A percentile compares a stretch with the other conserved stretches of the same genome.
These are phyloP conservation scores for Callimorpha dominula DNA, from an alignment of 2,888 invertebrate genomes.

Conservation along the genomic window DNA sequence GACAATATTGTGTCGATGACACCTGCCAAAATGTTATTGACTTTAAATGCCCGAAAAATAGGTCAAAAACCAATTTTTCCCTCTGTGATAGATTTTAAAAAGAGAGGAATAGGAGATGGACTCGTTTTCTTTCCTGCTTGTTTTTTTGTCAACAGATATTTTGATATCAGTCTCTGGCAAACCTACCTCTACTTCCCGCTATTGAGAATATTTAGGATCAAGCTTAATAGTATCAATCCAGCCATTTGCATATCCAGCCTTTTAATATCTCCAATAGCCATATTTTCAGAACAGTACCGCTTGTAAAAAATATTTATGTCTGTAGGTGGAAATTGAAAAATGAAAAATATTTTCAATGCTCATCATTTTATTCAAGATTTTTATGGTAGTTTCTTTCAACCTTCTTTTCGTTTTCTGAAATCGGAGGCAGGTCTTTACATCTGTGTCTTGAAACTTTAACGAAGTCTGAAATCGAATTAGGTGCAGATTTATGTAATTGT, in stretches of 20 bases:
- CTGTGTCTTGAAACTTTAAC: not conserved
- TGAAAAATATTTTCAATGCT: not conserved
- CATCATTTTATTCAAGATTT: not conserved
- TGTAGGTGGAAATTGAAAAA: not conserved
- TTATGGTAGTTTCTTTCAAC: not conserved
- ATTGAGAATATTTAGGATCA: no score
- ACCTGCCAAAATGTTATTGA: not conserved
- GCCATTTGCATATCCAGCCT: no score
- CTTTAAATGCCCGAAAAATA: not conserved
- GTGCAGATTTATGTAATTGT: not conserved
- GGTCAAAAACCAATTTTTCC: not conserved
- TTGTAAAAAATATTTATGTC: not conserved
- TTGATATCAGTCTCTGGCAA: no score
- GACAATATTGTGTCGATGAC: not conserved
- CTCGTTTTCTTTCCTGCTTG: no score
- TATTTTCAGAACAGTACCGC: no score
- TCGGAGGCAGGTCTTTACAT: constrained; percentile 10
- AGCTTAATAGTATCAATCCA: no score
- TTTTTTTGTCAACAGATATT: no score
- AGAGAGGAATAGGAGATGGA: no score
- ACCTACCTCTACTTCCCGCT: no score
- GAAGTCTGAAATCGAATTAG: constrained; percentile 12
- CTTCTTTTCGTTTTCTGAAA: not conserved
- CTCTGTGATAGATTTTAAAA: no score
- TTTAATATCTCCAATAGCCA: no score